phyloP scores from a whole-genome alignment of 2,888 invertebrate genomes.

The Drosophila cyrtoloma region DNA sequence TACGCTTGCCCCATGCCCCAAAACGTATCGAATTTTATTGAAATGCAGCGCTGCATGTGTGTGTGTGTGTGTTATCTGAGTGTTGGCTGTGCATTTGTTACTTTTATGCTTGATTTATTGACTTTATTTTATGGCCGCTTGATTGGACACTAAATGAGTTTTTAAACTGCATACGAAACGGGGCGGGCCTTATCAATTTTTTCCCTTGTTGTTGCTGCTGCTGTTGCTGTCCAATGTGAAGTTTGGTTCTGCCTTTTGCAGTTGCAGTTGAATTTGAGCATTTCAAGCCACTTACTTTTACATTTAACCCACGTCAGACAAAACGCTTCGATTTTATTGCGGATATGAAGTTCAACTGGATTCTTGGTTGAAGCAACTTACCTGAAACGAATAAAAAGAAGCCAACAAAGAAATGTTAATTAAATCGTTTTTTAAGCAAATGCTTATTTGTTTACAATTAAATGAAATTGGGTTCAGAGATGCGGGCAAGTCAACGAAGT shows the following conservation, averaged over 20 bases:
- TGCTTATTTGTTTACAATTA: slow-evolving; percentile 26
- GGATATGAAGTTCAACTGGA: slow-evolving; percentile 58
- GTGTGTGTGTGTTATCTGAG: slow-evolving; percentile 64
- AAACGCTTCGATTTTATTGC: slow-evolving; percentile 76
- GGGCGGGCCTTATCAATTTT: slow-evolving; percentile 79
- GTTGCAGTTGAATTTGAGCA: slow-evolving; percentile 58
- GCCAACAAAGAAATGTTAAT: slow-evolving; percentile 65
- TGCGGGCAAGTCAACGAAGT: not conserved
- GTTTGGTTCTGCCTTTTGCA: slow-evolving; percentile 29
- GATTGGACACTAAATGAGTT: slow-evolving; percentile 79
- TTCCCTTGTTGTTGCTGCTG: slow-evolving; percentile 15
- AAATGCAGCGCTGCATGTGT: slow-evolving; percentile 65
- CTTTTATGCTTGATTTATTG: slow-evolving; percentile 81
- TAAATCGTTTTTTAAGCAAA: slow-evolving; percentile 56
- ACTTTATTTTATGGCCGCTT: slow-evolving; percentile 81
- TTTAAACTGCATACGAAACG: slow-evolving; percentile 76
- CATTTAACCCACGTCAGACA: slow-evolving; percentile 76
- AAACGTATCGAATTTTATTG: slow-evolving; percentile 81
- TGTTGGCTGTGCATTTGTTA: slow-evolving; percentile 81
- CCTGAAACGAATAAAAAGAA: slow-evolving; percentile 62
- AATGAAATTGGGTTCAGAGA: slow-evolving; percentile 11
- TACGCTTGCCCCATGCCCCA: slow-evolving; percentile 41
- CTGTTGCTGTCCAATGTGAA: slow-evolving; percentile 22
- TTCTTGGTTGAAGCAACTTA: slow-evolving; percentile 55
- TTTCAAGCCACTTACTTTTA: slow-evolving; percentile 75